These are phyloP conservation scores for Arion vulgaris DNA, from an alignment of 1,140 invertebrate genomes.

Conservation along the genomic window DNA sequence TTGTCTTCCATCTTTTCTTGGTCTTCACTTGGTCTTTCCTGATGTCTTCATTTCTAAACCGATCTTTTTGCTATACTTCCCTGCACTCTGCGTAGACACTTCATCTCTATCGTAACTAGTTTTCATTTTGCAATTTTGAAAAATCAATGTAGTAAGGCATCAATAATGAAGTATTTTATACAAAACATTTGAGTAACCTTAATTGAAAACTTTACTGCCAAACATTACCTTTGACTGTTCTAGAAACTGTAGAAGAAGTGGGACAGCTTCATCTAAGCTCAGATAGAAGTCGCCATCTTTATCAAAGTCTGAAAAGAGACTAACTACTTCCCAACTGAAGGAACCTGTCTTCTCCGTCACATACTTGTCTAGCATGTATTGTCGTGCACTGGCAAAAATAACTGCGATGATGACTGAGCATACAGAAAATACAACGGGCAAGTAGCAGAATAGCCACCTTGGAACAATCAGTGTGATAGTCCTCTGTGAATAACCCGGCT, in stretches of 20 bases:
- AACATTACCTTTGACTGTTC: neutral
- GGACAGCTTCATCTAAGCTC: conserved; percentile 19
- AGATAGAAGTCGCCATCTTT: conserved; percentile 3
- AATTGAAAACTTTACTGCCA: too few relatives aligned
- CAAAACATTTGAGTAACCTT: too few relatives aligned
- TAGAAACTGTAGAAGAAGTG: neutral
- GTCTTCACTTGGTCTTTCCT: too few relatives aligned
- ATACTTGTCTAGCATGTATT: neutral
- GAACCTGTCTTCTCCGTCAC: neutral
- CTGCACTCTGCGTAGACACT: too few relatives aligned
- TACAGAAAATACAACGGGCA: neutral
- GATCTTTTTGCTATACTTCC: too few relatives aligned
- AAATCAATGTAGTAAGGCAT: too few relatives aligned
- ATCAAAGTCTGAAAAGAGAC: neutral
- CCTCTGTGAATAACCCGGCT: neutral
- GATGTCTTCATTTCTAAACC: too few relatives aligned
- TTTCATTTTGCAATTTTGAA: too few relatives aligned
- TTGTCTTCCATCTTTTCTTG: too few relatives aligned
- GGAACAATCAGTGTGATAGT: neutral
- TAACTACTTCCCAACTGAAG: neutral
- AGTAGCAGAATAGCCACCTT: conserved; percentile 16
- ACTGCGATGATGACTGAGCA: neutral
- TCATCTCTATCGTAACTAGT: too few relatives aligned
- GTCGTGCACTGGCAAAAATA: neutral
- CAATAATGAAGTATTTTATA: too few relatives aligned